Evolutionary conservation across 2,113 vertebrate genomes (phyloP), one percentile per base, ranked within the genome.

Genomic region (Pterocles burchelli): DNA sequence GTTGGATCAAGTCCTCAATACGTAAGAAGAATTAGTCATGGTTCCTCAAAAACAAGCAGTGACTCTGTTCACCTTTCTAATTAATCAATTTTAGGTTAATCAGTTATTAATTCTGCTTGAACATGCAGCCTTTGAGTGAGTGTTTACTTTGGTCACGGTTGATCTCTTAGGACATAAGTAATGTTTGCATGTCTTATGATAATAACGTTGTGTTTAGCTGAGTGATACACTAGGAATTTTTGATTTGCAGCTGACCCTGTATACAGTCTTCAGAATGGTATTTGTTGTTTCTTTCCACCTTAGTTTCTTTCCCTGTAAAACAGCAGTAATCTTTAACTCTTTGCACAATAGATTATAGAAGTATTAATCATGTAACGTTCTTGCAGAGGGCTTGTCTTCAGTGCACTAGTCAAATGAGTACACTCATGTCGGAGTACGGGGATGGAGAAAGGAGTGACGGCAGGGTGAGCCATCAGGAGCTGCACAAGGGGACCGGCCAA

Each of bases 311-410:
- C 33, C 51, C 55, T 33, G 34, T 88, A 59, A 55, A 88, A 25
- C 65, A 41, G 16, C 7, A 46, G 89, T 96, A 91, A 91, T 74
- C 48, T 86, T 94, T 88, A 93, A 74, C 93, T 88, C 78, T 93
- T 90, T 88, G 57, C 59, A 93, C 63, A 93, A 6, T 20, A 70
- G 51, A n/a, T 85, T 57, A 5, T 96, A 59, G 52, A 80, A 77
- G 82, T 7, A 76, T 95, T 96, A 96, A 65, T 96, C 93, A 95
- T 29, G 36, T 21, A 2, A 1, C 18, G 54, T 57, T 63, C 66
- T 68, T 58, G 54, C 62, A 46, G 63, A 38, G 89, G 81, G 94
- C 75, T 91, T 94, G 75, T 55, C 88, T 63, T 85, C 6, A 4
- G n/a, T 24, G 74, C 46, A 34, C 0, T 2, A 54, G 46, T 88